phyloP scores from a whole-genome alignment of 37 sponge, comb jelly and placozoan species.

The Chondrilla cf. caribensis region DNA sequence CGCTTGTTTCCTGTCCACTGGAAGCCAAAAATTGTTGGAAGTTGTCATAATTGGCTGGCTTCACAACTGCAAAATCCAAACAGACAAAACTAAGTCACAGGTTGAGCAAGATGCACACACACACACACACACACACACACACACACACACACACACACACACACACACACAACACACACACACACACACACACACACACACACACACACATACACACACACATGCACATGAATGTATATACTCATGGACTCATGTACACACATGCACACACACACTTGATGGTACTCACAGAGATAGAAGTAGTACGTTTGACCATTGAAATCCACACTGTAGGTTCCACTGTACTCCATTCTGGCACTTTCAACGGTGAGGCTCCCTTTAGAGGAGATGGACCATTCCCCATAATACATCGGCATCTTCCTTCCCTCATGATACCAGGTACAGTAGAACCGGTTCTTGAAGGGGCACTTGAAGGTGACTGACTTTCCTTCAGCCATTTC shows the following conservation, averaged over 20 bases:
- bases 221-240: not conserved
- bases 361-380: not conserved
- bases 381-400: not conserved
- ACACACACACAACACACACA: slow-evolving; percentile 18
- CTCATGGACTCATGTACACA: not conserved
- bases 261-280: not conserved
- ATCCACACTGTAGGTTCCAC: not conserved
- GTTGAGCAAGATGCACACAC: not conserved
- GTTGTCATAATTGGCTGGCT: no score
- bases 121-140: not conserved
- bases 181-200: not conserved
- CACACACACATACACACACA: slow-evolving; percentile 18
- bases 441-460: not conserved
- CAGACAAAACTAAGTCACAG: not conserved
- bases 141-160: not conserved
- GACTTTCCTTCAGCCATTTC: not conserved
- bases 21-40: no score
- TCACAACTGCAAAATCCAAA: no score
- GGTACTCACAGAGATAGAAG: no score
- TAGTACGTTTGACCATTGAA: no score
- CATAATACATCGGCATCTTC: not conserved
- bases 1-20: not conserved
- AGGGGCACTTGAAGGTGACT: not conserved
- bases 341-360: not conserved
- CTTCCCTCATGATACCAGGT: not conserved